A percentile compares a stretch with the other conserved stretches of the same genome.
These are phyloP conservation scores for Gymnodraco acuticeps DNA, from an alignment of 2,797 vertebrate species.

Conservation along the genomic window DNA sequence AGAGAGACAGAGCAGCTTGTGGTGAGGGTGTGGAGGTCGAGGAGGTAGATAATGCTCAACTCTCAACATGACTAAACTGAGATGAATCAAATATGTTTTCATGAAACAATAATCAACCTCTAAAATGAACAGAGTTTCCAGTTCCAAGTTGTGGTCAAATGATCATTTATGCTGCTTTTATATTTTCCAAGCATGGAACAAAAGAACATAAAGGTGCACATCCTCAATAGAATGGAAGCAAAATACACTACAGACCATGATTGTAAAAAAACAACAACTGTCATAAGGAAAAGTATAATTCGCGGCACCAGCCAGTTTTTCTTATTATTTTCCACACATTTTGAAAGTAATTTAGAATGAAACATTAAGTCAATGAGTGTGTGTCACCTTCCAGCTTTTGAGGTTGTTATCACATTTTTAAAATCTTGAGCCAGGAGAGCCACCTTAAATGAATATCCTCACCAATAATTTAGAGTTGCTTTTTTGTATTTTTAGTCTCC, in stretches of 20 bases:
- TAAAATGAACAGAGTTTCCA: neutral
- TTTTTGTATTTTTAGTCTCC: no score
- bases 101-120: no score
- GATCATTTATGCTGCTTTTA: no score
- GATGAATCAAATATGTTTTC: neutral
- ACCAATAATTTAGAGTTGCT: no score
- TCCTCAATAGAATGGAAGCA: neutral
- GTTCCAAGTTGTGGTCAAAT: no score
- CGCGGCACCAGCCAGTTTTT: no score
- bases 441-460: no score
- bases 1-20: neutral
- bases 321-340: neutral
- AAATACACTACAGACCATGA: neutral
- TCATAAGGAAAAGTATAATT: neutral
- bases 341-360: neutral
- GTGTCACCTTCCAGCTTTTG: neutral
- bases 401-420: neutral
- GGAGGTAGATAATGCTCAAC: neutral
- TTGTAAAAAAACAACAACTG: neutral
- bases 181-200: neutral
- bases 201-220: neutral
- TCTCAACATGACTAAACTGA: neutral
- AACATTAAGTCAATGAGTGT: neutral
- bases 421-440: neutral
- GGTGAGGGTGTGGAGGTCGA: constrained; percentile 31